Conservation (phyloP, 2,113 vertebrate species). For the Pyxicephalus adspersus region DNA sequence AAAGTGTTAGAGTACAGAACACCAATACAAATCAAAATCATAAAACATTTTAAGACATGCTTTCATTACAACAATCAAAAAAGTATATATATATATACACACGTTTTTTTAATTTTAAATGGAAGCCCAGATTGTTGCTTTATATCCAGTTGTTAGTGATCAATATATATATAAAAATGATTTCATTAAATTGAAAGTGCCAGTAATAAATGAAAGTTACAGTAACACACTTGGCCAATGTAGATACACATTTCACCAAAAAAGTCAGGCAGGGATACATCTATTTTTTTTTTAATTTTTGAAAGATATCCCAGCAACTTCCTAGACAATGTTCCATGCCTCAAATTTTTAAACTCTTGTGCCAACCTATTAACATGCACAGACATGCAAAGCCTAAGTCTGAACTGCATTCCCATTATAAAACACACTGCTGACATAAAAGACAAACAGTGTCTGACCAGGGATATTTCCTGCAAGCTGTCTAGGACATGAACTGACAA, state of each 20-base stretch:
- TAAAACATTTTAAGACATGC: background rate
- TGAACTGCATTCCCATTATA: too few species aligned
- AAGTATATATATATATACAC: background rate
- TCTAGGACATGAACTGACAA: background rate
- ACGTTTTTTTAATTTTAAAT: too few species aligned
- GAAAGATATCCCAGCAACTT: too few species aligned
- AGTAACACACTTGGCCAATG: too few species aligned
- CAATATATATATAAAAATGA: too few species aligned
- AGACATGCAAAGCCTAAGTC: background rate
- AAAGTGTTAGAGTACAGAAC: conserved; percentile 51
- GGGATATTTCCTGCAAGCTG: background rate
- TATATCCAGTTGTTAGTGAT: too few species aligned
- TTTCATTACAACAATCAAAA: background rate
- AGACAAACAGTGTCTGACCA: background rate
- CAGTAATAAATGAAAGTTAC: too few species aligned
- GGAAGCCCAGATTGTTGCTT: background rate
- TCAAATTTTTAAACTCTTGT: background rate
- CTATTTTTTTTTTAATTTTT: too few species aligned
- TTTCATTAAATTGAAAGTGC: too few species aligned
- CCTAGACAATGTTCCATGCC: background rate
- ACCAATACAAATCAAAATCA: background rate
- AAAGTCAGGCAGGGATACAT: too few species aligned
- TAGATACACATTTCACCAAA: too few species aligned
- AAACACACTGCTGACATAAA: background rate
- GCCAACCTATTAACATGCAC: conserved; percentile 6